Evolutionary conservation across 1,140 invertebrate genomes (phyloP), one percentile per base, ranked within the genome.

Genomic region (Amphibalanus amphitrite): DNA sequence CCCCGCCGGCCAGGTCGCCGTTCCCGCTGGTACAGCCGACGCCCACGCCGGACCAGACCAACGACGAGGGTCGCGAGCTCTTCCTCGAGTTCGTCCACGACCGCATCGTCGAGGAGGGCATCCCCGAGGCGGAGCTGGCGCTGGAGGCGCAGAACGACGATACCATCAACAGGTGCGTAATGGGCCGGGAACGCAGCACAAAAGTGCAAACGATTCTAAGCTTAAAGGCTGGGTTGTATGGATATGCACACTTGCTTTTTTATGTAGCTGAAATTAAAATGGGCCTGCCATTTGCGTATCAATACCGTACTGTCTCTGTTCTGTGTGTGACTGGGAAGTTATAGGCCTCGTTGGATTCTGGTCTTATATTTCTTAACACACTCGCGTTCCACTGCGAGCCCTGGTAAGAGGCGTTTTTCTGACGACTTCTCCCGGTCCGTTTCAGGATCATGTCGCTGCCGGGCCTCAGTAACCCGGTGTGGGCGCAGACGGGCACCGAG

Each of bases 401-500:
- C 13, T 59, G n/a, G 47, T 59, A 59, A 59, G 13, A 15, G 47
- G 13, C 47, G 25, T 15, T 59, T 15, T 25, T 59, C 13, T 59
- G 13, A 25, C 47, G n/a, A n/a, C n/a, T n/a, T n/a, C n/a, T n/a
- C n/a, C n/a, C n/a, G n/a, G n/a, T n/a, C n/a, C n/a, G n/a, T n/a
- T n/a, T n/a, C 64, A 65, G 64, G 26, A 65, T 65, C 26, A 23
- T 65, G 23, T 6, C 64, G 64, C 47, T 47, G 33, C 73, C 67
- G 29, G 70, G 71, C 28, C 72, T 70, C 40, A 71, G 72, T 26
- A 75, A 71, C 38, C 72, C 72, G 20, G 38, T 69, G 20, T 78
- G 76, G 77, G 69, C 72, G 20, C 76, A 76, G 71, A 74, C 76
- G 67, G 80, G 80, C 25, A 71, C 76, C 67, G 78, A 79, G 68